phyloP scores from a whole-genome alignment of 2,888 invertebrate species.

The Cantharis lateralis region DNA sequence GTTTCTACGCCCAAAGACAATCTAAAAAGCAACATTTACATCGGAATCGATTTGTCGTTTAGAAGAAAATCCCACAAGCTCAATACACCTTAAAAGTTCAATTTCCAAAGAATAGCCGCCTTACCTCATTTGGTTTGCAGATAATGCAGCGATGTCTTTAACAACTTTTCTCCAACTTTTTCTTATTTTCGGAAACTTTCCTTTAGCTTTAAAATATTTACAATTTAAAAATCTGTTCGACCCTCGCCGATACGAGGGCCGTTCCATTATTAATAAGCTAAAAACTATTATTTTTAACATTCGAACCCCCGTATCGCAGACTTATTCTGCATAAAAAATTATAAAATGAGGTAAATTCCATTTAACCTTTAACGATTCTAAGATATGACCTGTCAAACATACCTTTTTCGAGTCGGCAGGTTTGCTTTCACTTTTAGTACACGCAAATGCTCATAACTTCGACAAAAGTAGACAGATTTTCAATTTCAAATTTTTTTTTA shows the following conservation, averaged over 20 bases:
- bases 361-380: too few species aligned
- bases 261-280: not conserved
- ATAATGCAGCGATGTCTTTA: not conserved
- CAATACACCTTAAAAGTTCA: slow-evolving; percentile 5
- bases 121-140: slow-evolving; percentile 2
- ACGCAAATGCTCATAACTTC: not conserved
- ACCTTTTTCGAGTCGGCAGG: too few species aligned
- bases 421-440: too few species aligned
- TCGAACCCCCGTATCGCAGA: too few species aligned
- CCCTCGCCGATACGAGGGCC: not conserved
- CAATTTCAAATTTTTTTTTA: not conserved
- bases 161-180: not conserved
- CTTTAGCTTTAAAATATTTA: not conserved
- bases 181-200: not conserved
- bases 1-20: not conserved
- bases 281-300: too few species aligned
- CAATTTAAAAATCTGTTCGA: not conserved
- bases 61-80: not conserved
- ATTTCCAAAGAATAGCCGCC: slow-evolving; percentile 1
- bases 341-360: too few species aligned
- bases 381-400: too few species aligned
- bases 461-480: not conserved
- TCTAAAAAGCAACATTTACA: not conserved
- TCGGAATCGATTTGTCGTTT: not conserved
- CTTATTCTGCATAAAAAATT: too few species aligned